These are phyloP conservation scores for Ruditapes philippinarum DNA, from an alignment of 1,140 invertebrate species.

Conservation along the genomic window DNA sequence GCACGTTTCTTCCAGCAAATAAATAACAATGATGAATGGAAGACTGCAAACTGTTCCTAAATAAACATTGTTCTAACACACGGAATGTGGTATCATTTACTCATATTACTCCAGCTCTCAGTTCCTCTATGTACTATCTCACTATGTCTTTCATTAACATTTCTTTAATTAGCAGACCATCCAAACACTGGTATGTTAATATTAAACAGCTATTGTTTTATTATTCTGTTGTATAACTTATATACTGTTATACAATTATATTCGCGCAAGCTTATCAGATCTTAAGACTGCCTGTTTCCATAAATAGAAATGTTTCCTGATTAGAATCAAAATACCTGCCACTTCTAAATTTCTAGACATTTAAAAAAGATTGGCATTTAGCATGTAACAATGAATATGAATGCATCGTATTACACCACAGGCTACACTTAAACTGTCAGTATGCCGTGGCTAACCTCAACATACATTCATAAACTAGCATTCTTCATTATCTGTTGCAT, in stretches of 20 bases:
- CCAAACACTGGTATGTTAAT: neutral
- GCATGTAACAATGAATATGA: neutral
- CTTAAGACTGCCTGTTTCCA: neutral
- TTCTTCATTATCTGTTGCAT: no score
- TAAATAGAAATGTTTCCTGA: neutral
- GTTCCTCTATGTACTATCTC: neutral
- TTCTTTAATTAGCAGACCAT: neutral
- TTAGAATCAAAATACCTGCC: slow-evolving; percentile 16
- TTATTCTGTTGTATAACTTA: neutral
- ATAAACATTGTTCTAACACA: neutral
- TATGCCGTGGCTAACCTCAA: neutral
- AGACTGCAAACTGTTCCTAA: no score
- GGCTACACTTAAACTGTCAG: neutral
- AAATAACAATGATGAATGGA: neutral
- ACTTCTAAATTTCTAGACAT: slow-evolving; percentile 18
- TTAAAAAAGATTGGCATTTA: neutral
- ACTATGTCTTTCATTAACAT: slow-evolving; percentile 3
- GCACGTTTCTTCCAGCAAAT: neutral
- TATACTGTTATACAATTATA: neutral
- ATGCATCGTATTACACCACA: neutral
- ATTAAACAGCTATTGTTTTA: neutral
- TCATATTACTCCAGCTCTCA: neutral
- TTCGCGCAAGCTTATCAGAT: neutral
- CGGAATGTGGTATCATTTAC: slow-evolving; percentile 8
- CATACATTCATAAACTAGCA: no score